Conservation (phyloP, 1,140 invertebrate species). For the Luehdorfia chinensis region DNA sequence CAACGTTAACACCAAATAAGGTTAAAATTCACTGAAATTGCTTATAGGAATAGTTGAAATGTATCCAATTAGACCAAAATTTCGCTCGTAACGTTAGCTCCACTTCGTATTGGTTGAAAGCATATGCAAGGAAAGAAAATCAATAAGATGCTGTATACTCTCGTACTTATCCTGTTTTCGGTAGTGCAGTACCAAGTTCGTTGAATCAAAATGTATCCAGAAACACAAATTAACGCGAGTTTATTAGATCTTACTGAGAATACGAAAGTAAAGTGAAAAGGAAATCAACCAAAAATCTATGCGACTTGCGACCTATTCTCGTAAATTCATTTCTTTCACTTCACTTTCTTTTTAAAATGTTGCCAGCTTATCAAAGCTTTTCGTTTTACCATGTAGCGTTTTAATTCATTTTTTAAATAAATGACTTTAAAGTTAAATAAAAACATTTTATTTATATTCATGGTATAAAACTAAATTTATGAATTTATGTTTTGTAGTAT, state of each 20-base stretch:
- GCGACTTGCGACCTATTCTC: constrained; percentile 74
- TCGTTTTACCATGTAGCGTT: neutral
- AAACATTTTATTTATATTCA: no score
- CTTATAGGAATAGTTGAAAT: constrained; percentile 32
- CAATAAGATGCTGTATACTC: constrained; percentile 75
- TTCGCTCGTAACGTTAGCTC: constrained; percentile 55
- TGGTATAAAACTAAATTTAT: no score
- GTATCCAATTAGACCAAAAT: constrained; percentile 51
- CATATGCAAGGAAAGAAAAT: constrained; percentile 76
- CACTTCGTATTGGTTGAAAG: constrained; percentile 72
- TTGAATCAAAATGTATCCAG: constrained; percentile 65
- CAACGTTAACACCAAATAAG: constrained; percentile 48
- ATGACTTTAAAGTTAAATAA: no score
- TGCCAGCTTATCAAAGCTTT: constrained; percentile 30
- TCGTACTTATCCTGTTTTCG: constrained; percentile 68
- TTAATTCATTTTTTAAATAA: no score
- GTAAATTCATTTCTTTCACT: constrained; percentile 76
- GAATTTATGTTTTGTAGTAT: no score
- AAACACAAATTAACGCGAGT: constrained; percentile 67
- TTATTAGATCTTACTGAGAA: constrained; percentile 72
- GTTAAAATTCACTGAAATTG: constrained; percentile 47
- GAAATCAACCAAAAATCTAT: constrained; percentile 77
- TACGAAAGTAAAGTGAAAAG: constrained; percentile 74
- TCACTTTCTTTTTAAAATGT: constrained; percentile 74
- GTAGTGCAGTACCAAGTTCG: constrained; percentile 45